These are phyloP conservation scores for Ernsta delagoae DNA, from an alignment of 2,888 invertebrate species.

Conservation along the genomic window DNA sequence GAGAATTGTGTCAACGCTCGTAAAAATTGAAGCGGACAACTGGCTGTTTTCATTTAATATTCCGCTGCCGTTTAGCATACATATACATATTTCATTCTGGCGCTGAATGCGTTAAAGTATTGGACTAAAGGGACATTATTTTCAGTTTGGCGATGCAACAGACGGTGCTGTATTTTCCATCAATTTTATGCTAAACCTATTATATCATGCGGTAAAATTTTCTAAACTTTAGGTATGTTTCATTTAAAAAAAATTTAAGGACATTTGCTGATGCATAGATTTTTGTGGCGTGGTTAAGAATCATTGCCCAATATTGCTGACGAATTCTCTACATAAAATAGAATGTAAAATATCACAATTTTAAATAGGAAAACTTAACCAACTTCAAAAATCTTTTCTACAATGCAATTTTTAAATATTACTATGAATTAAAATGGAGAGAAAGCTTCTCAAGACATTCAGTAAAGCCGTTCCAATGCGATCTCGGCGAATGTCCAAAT, in stretches of 20 bases:
- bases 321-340: too few species aligned
- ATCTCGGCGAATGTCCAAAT: slow-evolving; percentile 15
- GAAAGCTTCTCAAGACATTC: slow-evolving; percentile 3
- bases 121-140: slow-evolving; percentile 22
- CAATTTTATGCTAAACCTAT: too few species aligned
- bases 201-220: too few species aligned
- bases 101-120: slow-evolving; percentile 25
- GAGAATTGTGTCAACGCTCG: slow-evolving; percentile 58
- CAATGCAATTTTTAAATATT: background rate
- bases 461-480: slow-evolving; percentile 8
- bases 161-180: background rate
- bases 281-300: too few species aligned
- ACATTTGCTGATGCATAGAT: too few species aligned
- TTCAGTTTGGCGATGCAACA: slow-evolving; percentile 25
- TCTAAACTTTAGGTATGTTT: too few species aligned
- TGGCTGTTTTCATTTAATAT: slow-evolving; percentile 55
- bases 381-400: background rate
- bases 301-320: too few species aligned
- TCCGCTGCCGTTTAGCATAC: slow-evolving; percentile 43
- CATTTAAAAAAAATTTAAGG: too few species aligned
- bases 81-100: slow-evolving; percentile 32
- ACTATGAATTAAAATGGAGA: background rate
- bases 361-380: too few species aligned
- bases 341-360: too few species aligned
- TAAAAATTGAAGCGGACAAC: slow-evolving; percentile 57